These are phyloP conservation scores for Ichneumon xanthorius DNA, from an alignment of 2,888 invertebrate species.

Conservation along the genomic window DNA sequence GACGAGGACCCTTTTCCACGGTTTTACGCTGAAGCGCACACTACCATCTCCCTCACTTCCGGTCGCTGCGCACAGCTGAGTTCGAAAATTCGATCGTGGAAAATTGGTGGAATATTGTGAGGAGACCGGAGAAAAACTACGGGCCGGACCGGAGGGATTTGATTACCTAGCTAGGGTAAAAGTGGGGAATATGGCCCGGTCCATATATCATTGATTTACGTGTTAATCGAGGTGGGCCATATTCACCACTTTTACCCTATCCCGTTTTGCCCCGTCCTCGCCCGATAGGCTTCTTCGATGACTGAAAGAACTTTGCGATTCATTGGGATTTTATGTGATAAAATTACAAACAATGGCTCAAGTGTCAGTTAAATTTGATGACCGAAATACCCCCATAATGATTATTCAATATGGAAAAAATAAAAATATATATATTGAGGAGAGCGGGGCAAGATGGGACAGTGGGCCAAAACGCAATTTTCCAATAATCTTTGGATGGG, in stretches of 20 bases:
- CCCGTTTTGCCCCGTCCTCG: too few relatives aligned
- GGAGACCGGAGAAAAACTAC: too few relatives aligned
- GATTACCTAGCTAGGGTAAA: too few relatives aligned
- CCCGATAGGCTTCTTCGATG: not conserved
- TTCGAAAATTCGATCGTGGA: constrained; percentile 1
- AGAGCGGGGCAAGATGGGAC: too few relatives aligned
- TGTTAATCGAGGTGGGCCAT: too few relatives aligned
- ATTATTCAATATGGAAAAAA: not conserved
- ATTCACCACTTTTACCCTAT: too few relatives aligned
- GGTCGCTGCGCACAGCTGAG: not conserved
- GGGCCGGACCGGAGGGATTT: too few relatives aligned
- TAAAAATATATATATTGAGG: too few relatives aligned
- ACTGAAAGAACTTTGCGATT: constrained; percentile 1
- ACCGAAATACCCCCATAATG: not conserved
- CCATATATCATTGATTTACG: too few relatives aligned
- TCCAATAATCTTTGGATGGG: too few relatives aligned
- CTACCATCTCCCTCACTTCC: not conserved
- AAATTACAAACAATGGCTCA: not conserved
- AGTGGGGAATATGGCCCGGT: too few relatives aligned
- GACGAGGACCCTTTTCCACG: constrained; percentile 1
- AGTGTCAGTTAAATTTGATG: constrained; percentile 14
- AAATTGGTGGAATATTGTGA: not conserved
- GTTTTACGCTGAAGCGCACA: not conserved
- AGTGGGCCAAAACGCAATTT: too few relatives aligned
- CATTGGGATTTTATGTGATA: not conserved